Evolutionary conservation across 2,113 vertebrate species (phyloP).

Genomic region (Neodon shergylaensis): DNA sequence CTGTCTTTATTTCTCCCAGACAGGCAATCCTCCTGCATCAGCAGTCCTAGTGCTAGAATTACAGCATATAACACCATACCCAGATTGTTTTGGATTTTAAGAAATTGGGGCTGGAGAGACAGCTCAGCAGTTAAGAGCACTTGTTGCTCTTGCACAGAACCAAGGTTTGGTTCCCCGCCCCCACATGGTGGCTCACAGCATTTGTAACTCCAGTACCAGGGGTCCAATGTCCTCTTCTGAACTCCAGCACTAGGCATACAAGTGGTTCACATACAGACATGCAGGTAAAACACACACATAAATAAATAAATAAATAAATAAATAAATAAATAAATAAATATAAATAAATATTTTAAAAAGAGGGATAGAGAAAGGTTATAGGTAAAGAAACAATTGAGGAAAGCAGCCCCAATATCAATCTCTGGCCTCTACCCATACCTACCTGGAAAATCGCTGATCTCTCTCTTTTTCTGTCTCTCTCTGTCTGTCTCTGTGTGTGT

Average conservation of each 20-base stretch:
- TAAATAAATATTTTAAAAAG: neutral
- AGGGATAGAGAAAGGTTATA: neutral
- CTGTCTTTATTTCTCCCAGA: neutral
- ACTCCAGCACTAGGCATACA: neutral
- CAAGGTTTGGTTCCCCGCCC: neutral
- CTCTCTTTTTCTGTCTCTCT: neutral
- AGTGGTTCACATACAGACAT: neutral
- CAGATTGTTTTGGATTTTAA: neutral
- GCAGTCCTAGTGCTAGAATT: neutral
- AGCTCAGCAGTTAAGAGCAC: neutral
- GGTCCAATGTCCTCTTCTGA: neutral
- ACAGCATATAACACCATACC: neutral
- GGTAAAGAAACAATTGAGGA: neutral
- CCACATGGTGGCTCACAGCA: neutral
- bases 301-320: neutral
- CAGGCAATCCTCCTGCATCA: neutral
- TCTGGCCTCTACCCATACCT: neutral
- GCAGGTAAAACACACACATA: neutral
- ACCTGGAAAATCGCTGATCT: neutral
- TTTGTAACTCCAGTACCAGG: neutral
- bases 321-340: neutral
- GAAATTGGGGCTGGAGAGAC: neutral
- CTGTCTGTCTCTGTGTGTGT: neutral
- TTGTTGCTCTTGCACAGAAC: neutral
- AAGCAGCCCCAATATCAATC: neutral